Conservation (phyloP, 2,113 vertebrate species). For the Syngnathus floridae region DNA sequence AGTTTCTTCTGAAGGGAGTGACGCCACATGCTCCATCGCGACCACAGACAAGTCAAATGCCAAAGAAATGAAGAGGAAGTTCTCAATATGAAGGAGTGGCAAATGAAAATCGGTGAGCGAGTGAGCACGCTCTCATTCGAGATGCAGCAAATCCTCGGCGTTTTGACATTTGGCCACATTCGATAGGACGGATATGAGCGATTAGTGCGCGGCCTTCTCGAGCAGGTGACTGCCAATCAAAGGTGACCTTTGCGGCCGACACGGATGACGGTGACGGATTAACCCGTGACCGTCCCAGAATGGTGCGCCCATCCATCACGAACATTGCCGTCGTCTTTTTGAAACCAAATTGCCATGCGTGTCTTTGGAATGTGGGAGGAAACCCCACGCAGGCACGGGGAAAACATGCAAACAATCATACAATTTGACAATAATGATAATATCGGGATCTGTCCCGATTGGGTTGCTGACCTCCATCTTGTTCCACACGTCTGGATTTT, state of each 20-base stretch:
- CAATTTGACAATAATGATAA: too few relatives aligned
- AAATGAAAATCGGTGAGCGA: slow-evolving; percentile 18
- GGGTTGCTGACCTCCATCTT: slow-evolving; percentile 84
- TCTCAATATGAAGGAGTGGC: too few relatives aligned
- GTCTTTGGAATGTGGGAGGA: too few relatives aligned
- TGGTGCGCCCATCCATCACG: slow-evolving; percentile 45
- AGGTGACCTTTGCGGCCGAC: slow-evolving; percentile 55
- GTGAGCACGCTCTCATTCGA: slow-evolving; percentile 50
- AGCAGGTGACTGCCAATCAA: slow-evolving; percentile 63
- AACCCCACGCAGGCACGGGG: too few relatives aligned
- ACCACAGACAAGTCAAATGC: too few relatives aligned
- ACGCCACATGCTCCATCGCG: too few relatives aligned
- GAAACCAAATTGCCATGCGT: too few relatives aligned
- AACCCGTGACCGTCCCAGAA: slow-evolving; percentile 26
- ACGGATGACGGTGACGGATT: slow-evolving; percentile 59
- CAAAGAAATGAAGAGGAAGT: too few relatives aligned
- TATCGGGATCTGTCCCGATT: too few relatives aligned
- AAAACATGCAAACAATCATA: too few relatives aligned
- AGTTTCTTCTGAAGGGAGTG: too few relatives aligned
- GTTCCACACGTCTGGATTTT: slow-evolving; percentile 82
- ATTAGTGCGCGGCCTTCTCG: slow-evolving; percentile 63
- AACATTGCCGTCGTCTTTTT: too few relatives aligned
- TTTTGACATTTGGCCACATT: slow-evolving; percentile 62
- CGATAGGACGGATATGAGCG: slow-evolving; percentile 67
- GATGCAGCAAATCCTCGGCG: slow-evolving; percentile 37